Evolutionary conservation across 2,797 vertebrate species (phyloP), one percentile per base, ranked within the genome.

Genomic region (Erethizon dorsatum): DNA sequence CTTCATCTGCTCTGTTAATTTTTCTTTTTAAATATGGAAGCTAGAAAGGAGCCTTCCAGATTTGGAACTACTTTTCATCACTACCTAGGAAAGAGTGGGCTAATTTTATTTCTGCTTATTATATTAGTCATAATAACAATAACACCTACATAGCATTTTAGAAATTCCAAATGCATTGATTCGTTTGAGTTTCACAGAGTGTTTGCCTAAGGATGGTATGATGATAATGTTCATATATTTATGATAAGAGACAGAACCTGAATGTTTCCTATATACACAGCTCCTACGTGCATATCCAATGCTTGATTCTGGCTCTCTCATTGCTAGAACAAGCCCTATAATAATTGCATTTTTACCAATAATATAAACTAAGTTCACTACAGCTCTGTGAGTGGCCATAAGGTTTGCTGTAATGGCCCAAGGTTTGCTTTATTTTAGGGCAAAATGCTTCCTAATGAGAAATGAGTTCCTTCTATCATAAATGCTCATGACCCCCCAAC

Each of bases 81-180:
- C 7, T 47, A 63, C 69, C 92, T 86, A 69, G 26, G 28, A 93
- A 87, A 87, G 50, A 87, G 45, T 80, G 45, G 15, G 5, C 9
- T 88, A 83, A 73, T 91, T 94, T 96, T 8, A 33, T 91, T 94
- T 57, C 15, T 94, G 41, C 65, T 90, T 88, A 56, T 69, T 59
- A 75, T 20, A 45, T 88, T 3, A 9, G 61, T 88, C 88, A 45
- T n/a, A 63, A 63, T 86, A 87, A 90, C 83, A 61, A 47, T 79
- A 57, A 63, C 47, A 86, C 28, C 11, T 57, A 41, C 18, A 15
- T 86, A 52, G 26, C 47, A 65, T 65, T 90, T 94, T n/a, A 83
- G 83, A 88, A 47, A 11, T 78, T 93, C 85, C 57, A 77, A 50
- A 45, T 73, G 7, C n/a, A 45, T 50, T 89, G 10, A 90, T 57